Conservation (phyloP, 2,888 invertebrate genomes). For the Agonopterix arenella region DNA sequence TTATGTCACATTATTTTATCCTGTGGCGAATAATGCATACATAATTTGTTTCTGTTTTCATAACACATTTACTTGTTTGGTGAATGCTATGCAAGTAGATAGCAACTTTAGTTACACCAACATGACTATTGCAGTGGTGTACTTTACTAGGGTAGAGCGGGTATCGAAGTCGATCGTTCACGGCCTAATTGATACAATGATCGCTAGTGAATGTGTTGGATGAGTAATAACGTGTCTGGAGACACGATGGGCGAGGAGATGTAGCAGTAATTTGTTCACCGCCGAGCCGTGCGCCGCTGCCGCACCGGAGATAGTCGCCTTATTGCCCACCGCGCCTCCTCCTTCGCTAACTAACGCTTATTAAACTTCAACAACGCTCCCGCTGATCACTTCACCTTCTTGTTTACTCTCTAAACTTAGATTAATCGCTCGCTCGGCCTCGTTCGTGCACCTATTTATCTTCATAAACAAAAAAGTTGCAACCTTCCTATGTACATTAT, state of each 20-base stretch:
- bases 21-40: slow-evolving; percentile 8
- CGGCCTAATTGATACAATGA: slow-evolving; percentile 32
- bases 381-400: slow-evolving; percentile 74
- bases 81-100: not conserved
- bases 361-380: slow-evolving; percentile 73
- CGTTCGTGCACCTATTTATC: slow-evolving; percentile 47
- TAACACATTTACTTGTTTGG: slow-evolving; percentile 5
- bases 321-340: slow-evolving; percentile 58
- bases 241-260: slow-evolving; percentile 11
- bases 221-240: slow-evolving; percentile 29
- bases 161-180: slow-evolving; percentile 27
- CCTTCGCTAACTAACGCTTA: slow-evolving; percentile 70
- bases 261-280: slow-evolving; percentile 45
- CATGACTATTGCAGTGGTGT: not conserved
- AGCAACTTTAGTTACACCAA: slow-evolving; percentile 2
- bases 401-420: slow-evolving; percentile 73
- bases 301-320: slow-evolving; percentile 67
- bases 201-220: slow-evolving; percentile 23
- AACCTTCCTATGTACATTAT: too few species aligned
- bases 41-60: slow-evolving; percentile 7
- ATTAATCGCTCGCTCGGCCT: slow-evolving; percentile 64
- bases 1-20: slow-evolving; percentile 17
- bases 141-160: slow-evolving; percentile 9
- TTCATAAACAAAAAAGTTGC: slow-evolving; percentile 32
- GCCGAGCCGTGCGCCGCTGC: slow-evolving; percentile 14